Evolutionary conservation across 1,140 invertebrate species (phyloP), one percentile per base, ranked within the genome.

Genomic region (Vanessa tameamea): DNA sequence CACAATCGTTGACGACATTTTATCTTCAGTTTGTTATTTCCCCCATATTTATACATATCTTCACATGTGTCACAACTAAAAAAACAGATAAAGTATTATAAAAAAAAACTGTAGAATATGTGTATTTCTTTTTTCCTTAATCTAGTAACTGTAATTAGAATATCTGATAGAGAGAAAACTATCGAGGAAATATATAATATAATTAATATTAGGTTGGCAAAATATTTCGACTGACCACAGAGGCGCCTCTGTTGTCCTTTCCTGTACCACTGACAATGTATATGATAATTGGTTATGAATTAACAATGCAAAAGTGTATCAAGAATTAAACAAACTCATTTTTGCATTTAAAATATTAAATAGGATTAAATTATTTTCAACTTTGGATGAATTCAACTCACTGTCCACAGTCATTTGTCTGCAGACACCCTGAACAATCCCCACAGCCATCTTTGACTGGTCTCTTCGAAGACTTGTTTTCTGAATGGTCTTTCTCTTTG

Each of bases 351-450:
- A 9, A 43, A 43, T n/a, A 13, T 51, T 51, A 51, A 1, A 0
- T 51, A n/a, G 14, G 13, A 51, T 16, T 55, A 16, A 55, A 55
- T n/a, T 16, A 20, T 55, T 20, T 16, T n/a, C 51, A 67, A 63
- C 8, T 43, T 61, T 71, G 57, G 26, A 64, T 66, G 69, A 73
- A 50, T 37, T 31, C 11, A 11, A 86, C 88, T 86, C 75, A 95
- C 86, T 95, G 94, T 6, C 97, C 97, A 94, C 98, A 99, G 87
- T 98, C 97, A 82, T 97, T 95, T 12, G 93, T 94, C 73, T 96
- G 94, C 48, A 96, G 93, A 87, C 98, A 98, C 2, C 97, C 97
- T 16, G 95, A 94, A 86, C 97, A 98, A 64, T 96, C 95, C 20
- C 97, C 97, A 87, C 97, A 98, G 65, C 96, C 94, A 86, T 95